Evolutionary conservation across 2,797 vertebrate species (phyloP).

Genomic region (Coracias cyanogaster): DNA sequence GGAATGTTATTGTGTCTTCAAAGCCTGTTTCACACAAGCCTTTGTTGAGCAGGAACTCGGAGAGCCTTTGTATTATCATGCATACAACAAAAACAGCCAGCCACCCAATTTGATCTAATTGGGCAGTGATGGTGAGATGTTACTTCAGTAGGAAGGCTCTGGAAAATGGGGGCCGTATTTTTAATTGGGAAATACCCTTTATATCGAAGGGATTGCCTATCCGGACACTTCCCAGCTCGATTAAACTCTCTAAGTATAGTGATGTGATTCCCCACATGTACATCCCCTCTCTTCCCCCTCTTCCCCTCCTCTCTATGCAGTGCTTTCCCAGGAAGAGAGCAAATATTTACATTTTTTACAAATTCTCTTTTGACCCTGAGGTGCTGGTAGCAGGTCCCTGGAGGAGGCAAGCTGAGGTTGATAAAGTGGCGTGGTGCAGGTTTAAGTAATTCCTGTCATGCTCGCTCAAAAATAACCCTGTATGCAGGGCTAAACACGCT

Average conservation of each 20-base stretch:
- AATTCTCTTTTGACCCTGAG: not conserved
- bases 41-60: conserved; percentile 75
- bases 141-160: conserved; percentile 25
- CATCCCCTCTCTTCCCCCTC: not conserved
- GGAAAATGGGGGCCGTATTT: conserved; percentile 40
- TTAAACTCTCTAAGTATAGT: not conserved
- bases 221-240: not conserved
- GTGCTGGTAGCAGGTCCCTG: not conserved
- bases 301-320: not conserved
- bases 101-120: conserved; percentile 76
- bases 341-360: conserved; percentile 41
- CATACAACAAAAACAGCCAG: conserved; percentile 61
- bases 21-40: conserved; percentile 78
- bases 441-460: not conserved
- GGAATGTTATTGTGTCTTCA: conserved; percentile 85
- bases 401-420: not conserved
- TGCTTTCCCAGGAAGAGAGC: conserved; percentile 1
- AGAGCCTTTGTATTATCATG: conserved; percentile 72
- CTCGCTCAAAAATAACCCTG: not conserved
- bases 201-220: not conserved
- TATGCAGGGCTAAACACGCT: not conserved
- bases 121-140: conserved; percentile 32
- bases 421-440: not conserved
- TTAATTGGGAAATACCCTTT: conserved; percentile 15
- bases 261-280: not conserved